Base-by-base conservation (phyloP, 2,888 invertebrate genomes). In the Aporophyla nigra region DNA sequence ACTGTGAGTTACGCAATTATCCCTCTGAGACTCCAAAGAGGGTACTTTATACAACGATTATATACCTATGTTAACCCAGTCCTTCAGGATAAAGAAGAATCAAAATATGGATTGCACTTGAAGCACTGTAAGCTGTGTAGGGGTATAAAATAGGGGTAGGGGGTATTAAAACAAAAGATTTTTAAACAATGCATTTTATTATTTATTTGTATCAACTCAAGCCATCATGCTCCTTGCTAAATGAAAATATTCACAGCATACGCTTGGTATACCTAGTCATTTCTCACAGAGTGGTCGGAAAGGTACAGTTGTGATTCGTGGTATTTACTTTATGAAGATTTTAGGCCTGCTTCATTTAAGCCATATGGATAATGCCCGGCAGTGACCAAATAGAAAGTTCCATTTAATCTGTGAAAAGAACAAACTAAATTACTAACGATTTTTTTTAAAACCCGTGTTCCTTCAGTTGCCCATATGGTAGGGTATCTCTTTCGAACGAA, bases 361-460 rank as follows among this genome's bases (percentile, higher is more conserved):
- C 74, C 74, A 59, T 43, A 74, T 1, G 46, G 51, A 56, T 71
- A 12, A 27, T 51, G 27, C 7, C 12, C 27, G 1, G 6, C 12
- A 16, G 71, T 74, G 16, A 21, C 10, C 5, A 59, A 5, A 59
- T 71, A 74, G 43, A 43, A 71, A 0, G 0, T 0, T 24, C 74
- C 74, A 3, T 43, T 33, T 21, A 72, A 24, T 21, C 74, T 74
- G 59, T 27, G 4, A 74, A 71, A 58, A 49, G 19, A 27, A 21
- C 3, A 33, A 5, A 10, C 2, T 33, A 19, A 5, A 59, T 59
- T 59, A 59, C 21, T 21, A 9, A 43, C 7, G 9, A 43, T 43
- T 43, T 43, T 9, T 9, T n/a, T n/a, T n/a, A n/a, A n/a, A n/a
- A 33, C 33, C 33, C 33, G 33, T 33, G 33, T 2, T 33, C 33